Conservation (phyloP, 2,113 vertebrate genomes). For the Corythaixoides concolor region DNA sequence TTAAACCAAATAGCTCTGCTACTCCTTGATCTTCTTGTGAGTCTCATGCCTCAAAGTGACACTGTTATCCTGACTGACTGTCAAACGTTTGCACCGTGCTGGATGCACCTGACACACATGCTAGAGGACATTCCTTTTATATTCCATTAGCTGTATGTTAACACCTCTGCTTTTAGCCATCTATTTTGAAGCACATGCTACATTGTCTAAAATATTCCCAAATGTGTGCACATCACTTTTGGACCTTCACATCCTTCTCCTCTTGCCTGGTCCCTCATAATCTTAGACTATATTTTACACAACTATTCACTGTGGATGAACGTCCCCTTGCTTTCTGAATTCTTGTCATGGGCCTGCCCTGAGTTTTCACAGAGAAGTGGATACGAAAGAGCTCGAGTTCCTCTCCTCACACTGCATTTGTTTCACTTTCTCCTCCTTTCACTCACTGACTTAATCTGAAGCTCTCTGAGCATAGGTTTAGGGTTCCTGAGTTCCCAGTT, state of each 20-base stretch:
- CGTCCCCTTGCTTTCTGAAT: conserved; percentile 14
- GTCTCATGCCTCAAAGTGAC: neutral
- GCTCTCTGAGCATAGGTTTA: neutral
- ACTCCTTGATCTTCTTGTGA: neutral
- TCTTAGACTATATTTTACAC: neutral
- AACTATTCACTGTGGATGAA: neutral
- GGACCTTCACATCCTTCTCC: neutral
- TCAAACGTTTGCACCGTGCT: neutral
- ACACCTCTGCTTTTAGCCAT: neutral
- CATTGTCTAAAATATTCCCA: neutral
- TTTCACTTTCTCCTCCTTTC: conserved; percentile 71
- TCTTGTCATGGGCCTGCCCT: neutral
- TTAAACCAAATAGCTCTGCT: neutral
- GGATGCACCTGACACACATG: neutral
- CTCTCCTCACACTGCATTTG: conserved; percentile 52
- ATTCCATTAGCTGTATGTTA: neutral
- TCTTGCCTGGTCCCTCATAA: neutral
- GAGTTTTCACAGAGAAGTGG: conserved; percentile 80
- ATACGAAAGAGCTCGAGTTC: conserved; percentile 83
- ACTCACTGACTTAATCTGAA: neutral
- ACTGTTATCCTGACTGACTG: neutral
- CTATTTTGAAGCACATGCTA: neutral
- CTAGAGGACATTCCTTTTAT: neutral
- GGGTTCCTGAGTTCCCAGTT: neutral
- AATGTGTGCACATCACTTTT: neutral